Base-by-base conservation (phyloP, 1,140 invertebrate genomes). In the Sminthurinus signatus region DNA sequence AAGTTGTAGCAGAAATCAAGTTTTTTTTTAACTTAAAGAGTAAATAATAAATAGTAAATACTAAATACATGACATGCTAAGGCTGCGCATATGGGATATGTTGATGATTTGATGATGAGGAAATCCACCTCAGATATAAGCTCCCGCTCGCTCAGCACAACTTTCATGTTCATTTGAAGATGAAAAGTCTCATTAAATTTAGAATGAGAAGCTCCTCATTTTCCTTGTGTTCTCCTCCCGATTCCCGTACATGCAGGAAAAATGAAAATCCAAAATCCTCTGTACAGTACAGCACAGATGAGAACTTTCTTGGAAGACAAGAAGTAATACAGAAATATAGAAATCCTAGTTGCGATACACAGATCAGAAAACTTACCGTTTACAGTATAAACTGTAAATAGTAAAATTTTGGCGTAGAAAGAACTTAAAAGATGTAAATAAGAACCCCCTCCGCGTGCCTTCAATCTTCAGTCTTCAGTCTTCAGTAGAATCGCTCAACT, bases 161-260 rank as follows among this genome's bases (percentile, higher is more conserved):
- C n/a, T n/a, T n/a, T n/a, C n/a, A 25, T 10, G 4, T 55, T 31
- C 5, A 48, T 23, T 48, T 48, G 46, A 17, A 17, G 19, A 19
- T 48, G 46, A 23, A 23, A 48, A 48, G 19, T 48, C 46, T 48
- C 46, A 48, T 48, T 48, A 48, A 48, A 48, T 19, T 48, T 48
- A 10, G 19, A 48, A 10, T 21, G 23, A 19, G 46, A 19, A 48
- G 5, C 46, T 19, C 21, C 46, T 48, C 46, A 48, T 23, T 5
- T 5, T 19, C 21, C 21, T 48, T 14, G 23, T 10, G 5, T 23
- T 19, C 46, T 8, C 19, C 21, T 48, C 21, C 10, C 46, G 12
- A 10, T 23, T 19, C 5, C 21, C 23, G 46, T 17, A 48, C 17
- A 19, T 19, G 19, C 21, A n/a, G n/a, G n/a, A n/a, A n/a, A n/a